Conservation (phyloP, 2,113 vertebrate genomes). For the Lagopus muta region DNA sequence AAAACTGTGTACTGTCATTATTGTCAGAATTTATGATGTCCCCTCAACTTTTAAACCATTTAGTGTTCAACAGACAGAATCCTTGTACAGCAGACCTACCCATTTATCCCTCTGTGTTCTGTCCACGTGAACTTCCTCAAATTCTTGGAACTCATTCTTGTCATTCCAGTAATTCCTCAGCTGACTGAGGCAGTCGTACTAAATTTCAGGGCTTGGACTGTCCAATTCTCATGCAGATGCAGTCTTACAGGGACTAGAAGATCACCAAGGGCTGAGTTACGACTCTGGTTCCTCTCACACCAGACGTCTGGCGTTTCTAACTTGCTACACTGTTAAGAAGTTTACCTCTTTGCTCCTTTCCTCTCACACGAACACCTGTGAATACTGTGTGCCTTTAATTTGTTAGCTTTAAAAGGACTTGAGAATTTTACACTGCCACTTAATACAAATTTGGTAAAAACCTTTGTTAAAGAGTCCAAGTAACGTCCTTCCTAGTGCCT, state of each 20-base stretch:
- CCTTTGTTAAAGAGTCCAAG: slow-evolving; percentile 70
- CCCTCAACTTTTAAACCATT: slow-evolving; percentile 17
- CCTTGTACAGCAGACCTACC: background rate
- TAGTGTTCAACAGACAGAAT: slow-evolving; percentile 13
- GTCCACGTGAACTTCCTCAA: background rate
- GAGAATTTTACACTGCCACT: slow-evolving; percentile 79
- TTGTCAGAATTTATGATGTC: slow-evolving; percentile 22
- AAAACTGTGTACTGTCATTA: slow-evolving; percentile 49
- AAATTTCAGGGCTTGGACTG: slow-evolving; percentile 65
- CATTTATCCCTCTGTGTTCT: background rate
- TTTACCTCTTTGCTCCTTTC: slow-evolving; percentile 67
- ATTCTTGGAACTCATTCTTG: slow-evolving; percentile 7
- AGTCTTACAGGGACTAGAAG: slow-evolving; percentile 59
- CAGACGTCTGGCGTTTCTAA: slow-evolving; percentile 40
- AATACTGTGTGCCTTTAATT: slow-evolving; percentile 81
- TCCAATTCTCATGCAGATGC: slow-evolving; percentile 53
- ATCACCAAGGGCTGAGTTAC: slow-evolving; percentile 73
- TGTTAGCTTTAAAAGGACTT: slow-evolving; percentile 76
- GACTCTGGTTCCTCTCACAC: slow-evolving; percentile 55
- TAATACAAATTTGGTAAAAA: slow-evolving; percentile 73
- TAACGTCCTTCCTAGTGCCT: slow-evolving; percentile 66
- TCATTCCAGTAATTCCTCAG: slow-evolving; percentile 48
- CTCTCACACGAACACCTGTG: slow-evolving; percentile 68
- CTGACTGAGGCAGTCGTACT: slow-evolving; percentile 42
- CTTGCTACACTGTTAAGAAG: slow-evolving; percentile 63